phyloP scores from a whole-genome alignment of 2,888 invertebrate genomes.

The Lysandra coridon region DNA sequence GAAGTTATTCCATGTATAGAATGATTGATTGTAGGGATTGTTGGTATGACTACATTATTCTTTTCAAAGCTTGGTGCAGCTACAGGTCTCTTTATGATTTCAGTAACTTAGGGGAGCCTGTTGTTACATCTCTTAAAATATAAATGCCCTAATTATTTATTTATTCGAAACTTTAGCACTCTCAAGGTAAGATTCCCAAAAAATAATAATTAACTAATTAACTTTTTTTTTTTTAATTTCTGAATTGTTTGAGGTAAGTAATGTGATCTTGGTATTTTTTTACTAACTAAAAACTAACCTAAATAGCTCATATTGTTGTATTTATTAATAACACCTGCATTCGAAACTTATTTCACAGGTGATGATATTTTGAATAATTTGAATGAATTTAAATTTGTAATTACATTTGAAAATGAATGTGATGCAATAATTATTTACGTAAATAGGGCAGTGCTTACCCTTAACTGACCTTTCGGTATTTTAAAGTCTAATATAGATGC shows the following conservation, averaged over 20 bases:
- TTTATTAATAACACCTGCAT: background rate
- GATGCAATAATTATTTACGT: slow-evolving; percentile 27
- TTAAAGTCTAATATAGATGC: slow-evolving; percentile 25
- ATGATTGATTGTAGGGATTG: slow-evolving; percentile 18
- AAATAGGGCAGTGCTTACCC: slow-evolving; percentile 25
- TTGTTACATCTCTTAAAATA: background rate
- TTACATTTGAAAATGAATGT: slow-evolving; percentile 14
- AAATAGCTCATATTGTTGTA: no score
- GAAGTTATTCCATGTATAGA: slow-evolving; percentile 26
- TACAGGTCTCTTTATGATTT: background rate
- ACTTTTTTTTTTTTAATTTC: no score
- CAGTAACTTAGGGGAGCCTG: background rate
- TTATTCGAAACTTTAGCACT: background rate
- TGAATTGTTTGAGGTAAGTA: no score
- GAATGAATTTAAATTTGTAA: slow-evolving; percentile 12
- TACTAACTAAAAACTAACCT: no score
- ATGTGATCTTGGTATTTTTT: no score
- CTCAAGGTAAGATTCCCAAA: background rate
- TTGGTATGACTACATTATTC: background rate
- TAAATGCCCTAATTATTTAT: background rate
- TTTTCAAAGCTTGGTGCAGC: background rate
- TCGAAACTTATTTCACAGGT: background rate
- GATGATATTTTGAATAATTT: background rate
- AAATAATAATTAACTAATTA: no score
- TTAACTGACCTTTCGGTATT: slow-evolving; percentile 25